phyloP scores from a whole-genome alignment of 1,140 invertebrate genomes.

The Drosophila serrata region DNA sequence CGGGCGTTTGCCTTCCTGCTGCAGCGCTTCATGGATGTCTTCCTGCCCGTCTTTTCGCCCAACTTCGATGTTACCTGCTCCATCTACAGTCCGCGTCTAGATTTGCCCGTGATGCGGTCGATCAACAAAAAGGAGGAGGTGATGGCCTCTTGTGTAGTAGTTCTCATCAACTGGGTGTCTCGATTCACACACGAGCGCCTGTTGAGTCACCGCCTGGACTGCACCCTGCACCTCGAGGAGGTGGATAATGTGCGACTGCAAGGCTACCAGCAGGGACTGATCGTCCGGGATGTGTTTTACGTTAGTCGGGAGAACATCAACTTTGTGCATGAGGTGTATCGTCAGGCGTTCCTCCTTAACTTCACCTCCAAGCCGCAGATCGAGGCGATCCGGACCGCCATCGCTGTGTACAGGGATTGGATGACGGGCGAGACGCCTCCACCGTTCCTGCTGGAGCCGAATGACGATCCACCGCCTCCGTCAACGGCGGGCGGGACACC shows the following conservation, averaged over 20 bases:
- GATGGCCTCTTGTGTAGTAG: constrained; percentile 92
- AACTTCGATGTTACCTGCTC: constrained; percentile 94
- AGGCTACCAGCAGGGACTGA: constrained; percentile 82
- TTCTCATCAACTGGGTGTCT: constrained; percentile 95
- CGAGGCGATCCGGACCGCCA: constrained; percentile 94
- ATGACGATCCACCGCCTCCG: constrained; percentile 86
- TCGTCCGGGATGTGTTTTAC: constrained; percentile 95
- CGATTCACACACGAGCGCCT: constrained; percentile 91
- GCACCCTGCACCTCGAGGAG: constrained; percentile 85
- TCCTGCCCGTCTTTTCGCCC: constrained; percentile 96
- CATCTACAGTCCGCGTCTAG: constrained; percentile 94
- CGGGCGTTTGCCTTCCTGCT: constrained; percentile 96
- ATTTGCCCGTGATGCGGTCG: constrained; percentile 88
- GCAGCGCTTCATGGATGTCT: constrained; percentile 96
- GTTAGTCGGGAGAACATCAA: constrained; percentile 96
- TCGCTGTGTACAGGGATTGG: constrained; percentile 98
- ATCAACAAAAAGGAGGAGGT: constrained; percentile 87
- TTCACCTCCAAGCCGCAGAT: constrained; percentile 91
- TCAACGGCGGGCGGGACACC: constrained; percentile 69
- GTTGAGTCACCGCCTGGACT: constrained; percentile 83
- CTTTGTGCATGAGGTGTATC: constrained; percentile 97
- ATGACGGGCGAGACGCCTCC: constrained; percentile 93
- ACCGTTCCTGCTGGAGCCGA: constrained; percentile 94
- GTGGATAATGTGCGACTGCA: constrained; percentile 71
- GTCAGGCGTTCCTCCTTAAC: constrained; percentile 96